Evolutionary conservation across 2,113 vertebrate species (phyloP).

Genomic region (Psittacara wagleri): DNA sequence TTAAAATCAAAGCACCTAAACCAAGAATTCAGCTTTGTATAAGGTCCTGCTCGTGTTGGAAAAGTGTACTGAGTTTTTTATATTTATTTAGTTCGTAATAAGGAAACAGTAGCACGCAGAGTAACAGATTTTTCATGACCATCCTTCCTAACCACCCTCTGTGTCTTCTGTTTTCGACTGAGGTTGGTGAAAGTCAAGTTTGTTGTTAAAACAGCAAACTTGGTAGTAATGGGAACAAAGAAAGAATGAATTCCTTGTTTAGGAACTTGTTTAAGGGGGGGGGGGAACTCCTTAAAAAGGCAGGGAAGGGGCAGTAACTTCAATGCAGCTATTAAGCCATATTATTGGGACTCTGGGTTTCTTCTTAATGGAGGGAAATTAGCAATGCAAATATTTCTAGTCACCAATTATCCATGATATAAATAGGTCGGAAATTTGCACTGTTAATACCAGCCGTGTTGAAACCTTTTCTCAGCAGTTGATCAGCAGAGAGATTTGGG

Average conservation of each 20-base stretch:
- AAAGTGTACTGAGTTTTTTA: neutral
- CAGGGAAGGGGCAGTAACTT: slow-evolving; percentile 32
- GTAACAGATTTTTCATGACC: slow-evolving; percentile 19
- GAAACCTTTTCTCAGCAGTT: slow-evolving; percentile 68
- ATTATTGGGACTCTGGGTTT: slow-evolving; percentile 49
- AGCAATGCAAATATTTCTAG: slow-evolving; percentile 78
- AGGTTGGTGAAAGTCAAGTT: slow-evolving; percentile 32
- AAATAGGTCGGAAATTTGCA: slow-evolving; percentile 66
- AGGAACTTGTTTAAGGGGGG: neutral
- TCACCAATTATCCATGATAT: slow-evolving; percentile 74
- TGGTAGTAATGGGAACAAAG: neutral
- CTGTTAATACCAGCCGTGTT: slow-evolving; percentile 54
- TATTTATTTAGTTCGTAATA: neutral
- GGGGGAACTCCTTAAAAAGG: neutral
- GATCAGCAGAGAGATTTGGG: slow-evolving; percentile 45
- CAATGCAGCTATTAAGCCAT: slow-evolving; percentile 64
- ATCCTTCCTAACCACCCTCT: neutral
- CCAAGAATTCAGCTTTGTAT: neutral
- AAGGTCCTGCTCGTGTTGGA: neutral
- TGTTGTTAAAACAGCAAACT: slow-evolving; percentile 20
- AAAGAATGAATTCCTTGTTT: slow-evolving; percentile 44
- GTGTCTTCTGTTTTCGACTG: slow-evolving; percentile 19
- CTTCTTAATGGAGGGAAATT: slow-evolving; percentile 68
- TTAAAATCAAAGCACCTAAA: neutral
- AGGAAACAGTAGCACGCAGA: neutral